A percentile compares a stretch with the other conserved stretches of the same genome.
Evolutionary conservation across 1,140 invertebrate genomes (phyloP).

Genomic region (Argopecten irradians): DNA sequence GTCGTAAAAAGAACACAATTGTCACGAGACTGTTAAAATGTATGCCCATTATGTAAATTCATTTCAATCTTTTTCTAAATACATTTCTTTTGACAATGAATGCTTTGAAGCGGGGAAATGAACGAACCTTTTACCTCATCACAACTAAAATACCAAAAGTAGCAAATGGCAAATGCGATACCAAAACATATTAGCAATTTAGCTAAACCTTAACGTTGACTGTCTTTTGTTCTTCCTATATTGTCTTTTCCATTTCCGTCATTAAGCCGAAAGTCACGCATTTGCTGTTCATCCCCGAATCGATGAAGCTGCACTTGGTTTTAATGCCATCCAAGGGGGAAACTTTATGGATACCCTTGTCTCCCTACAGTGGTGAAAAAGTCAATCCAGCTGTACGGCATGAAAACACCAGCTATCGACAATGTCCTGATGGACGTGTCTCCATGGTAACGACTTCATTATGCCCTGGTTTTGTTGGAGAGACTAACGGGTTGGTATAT

Average conservation of each 20-base stretch:
- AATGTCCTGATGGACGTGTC: slow-evolving; percentile 7
- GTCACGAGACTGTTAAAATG: no score
- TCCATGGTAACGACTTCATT: not conserved
- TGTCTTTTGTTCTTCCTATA: slow-evolving; percentile 2
- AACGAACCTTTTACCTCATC: no score
- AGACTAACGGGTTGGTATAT: not conserved
- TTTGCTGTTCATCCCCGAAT: not conserved
- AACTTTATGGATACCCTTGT: not conserved
- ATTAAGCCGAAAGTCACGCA: not conserved
- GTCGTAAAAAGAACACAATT: no score
- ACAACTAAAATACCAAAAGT: no score
- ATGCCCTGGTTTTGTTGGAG: not conserved
- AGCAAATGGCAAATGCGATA: not conserved
- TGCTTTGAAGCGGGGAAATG: no score
- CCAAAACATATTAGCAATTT: not conserved
- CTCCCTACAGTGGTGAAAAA: not conserved
- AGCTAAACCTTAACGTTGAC: not conserved
- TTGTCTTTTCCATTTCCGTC: not conserved
- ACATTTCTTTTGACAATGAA: no score
- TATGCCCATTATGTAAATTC: no score
- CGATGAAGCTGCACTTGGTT: slow-evolving; percentile 7
- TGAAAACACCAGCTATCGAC: not conserved
- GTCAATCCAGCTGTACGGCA: not conserved
- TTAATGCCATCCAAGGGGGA: not conserved
- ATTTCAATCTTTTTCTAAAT: no score